Conservation (phyloP, 2,113 vertebrate genomes). For the Rallus limicola region DNA sequence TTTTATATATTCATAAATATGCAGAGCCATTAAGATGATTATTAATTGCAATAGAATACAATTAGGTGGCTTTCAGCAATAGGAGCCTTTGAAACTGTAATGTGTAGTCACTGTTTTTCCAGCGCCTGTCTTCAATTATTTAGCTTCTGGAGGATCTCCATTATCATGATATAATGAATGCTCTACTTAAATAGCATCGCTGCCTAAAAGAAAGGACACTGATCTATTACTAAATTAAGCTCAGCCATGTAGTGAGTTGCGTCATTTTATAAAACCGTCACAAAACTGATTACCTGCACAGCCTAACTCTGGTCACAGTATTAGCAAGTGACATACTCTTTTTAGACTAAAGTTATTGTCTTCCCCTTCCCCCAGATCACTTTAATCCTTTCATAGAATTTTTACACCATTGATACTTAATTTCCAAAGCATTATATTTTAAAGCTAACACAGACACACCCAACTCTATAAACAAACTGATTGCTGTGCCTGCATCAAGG, state of each 20-base stretch:
- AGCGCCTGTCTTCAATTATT: conserved; percentile 26
- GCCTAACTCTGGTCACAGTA: background rate
- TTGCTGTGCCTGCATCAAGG: too few species aligned
- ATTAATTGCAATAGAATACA: conserved; percentile 60
- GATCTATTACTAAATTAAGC: conserved; percentile 44
- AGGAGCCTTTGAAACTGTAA: conserved; percentile 3
- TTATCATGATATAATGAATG: conserved; percentile 45
- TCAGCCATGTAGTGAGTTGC: background rate
- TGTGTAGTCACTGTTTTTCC: conserved; percentile 9
- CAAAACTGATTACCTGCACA: background rate
- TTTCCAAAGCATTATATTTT: background rate
- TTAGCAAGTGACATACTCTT: background rate
- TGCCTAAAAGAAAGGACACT: conserved; percentile 18
- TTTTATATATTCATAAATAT: conserved; percentile 63
- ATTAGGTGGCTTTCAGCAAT: conserved; percentile 40
- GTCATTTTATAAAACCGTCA: background rate
- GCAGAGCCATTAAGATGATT: conserved; percentile 58
- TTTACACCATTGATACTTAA: background rate
- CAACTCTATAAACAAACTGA: background rate
- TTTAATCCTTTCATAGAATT: background rate
- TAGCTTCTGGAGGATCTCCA: conserved; percentile 19
- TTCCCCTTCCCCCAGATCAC: background rate
- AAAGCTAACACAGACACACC: background rate
- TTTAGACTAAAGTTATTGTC: background rate
- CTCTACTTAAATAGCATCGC: background rate